Percentiles rank a stretch among this genome's conserved stretches.
phyloP scores from a whole-genome alignment of 1,140 invertebrate species.

The Caenorhabditis remanei region DNA sequence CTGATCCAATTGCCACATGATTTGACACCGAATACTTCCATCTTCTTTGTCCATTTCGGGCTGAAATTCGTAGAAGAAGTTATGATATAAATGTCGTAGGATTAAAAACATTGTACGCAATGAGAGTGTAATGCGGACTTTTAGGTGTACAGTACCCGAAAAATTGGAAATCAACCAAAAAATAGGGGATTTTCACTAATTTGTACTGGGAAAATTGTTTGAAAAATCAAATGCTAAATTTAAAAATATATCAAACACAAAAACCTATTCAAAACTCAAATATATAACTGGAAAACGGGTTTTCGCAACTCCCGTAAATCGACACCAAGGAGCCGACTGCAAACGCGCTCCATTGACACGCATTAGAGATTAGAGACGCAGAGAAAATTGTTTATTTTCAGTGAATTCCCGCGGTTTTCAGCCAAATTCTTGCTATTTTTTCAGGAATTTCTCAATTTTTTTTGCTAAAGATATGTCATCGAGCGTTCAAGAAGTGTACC shows the following conservation, averaged over 20 bases:
- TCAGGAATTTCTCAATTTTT: neutral
- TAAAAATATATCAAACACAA: no score
- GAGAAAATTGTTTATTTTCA: neutral
- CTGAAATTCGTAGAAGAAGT: neutral
- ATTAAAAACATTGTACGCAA: no score
- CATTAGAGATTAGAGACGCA: neutral
- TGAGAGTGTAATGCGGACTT: no score
- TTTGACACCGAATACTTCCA: constrained; percentile 3
- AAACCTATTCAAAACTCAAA: no score
- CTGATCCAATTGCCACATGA: constrained; percentile 11
- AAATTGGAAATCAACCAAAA: neutral
- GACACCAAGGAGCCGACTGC: neutral
- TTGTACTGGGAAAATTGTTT: no score
- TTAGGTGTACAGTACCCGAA: no score
- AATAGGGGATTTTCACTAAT: no score
- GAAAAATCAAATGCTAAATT: no score
- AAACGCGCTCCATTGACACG: constrained; percentile 21
- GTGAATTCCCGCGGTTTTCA: neutral
- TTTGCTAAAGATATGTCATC: neutral
- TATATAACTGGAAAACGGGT: neutral
- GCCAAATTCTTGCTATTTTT: neutral
- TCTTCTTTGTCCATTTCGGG: neutral
- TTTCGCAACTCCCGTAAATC: neutral
- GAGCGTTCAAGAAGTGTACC: constrained; percentile 40
- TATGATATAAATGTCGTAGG: neutral